A percentile compares a stretch with the other conserved stretches of the same genome.
Evolutionary conservation across 2,797 vertebrate genomes (phyloP).

Genomic region (Pogoniulus pusillus): DNA sequence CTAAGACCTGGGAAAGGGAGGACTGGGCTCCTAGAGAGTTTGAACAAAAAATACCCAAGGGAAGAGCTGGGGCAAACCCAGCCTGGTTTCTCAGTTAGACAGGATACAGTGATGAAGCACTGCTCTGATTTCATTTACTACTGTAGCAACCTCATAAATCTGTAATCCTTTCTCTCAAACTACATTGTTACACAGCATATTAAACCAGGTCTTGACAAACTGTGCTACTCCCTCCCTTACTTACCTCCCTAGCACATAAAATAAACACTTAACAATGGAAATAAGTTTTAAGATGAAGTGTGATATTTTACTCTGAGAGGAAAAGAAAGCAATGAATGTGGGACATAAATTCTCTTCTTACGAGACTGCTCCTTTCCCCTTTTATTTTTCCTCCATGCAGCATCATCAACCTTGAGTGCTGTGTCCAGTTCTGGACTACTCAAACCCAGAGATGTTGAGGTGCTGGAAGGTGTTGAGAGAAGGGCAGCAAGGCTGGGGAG

Average conservation of each 20-base stretch:
- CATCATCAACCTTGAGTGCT: too few relatives aligned
- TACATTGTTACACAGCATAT: neutral
- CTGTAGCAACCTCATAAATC: neutral
- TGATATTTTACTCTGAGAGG: neutral
- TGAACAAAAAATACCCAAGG: neutral
- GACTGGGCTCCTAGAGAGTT: neutral
- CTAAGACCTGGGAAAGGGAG: neutral
- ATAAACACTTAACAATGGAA: neutral
- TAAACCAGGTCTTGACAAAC: constrained; percentile 3
- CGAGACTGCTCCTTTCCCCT: neutral
- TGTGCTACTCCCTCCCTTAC: neutral
- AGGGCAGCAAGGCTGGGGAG: too few relatives aligned
- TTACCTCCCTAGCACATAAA: neutral
- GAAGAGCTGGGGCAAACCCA: neutral
- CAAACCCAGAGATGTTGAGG: too few relatives aligned
- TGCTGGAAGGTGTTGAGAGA: too few relatives aligned
- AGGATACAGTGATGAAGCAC: neutral
- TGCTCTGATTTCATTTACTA: neutral
- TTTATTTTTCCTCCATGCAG: neutral
- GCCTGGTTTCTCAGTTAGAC: neutral
- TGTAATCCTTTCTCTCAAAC: neutral
- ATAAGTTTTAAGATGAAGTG: neutral
- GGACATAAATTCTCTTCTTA: neutral
- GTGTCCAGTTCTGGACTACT: too few relatives aligned
- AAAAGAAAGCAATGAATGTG: neutral